Conservation (phyloP, 2,888 invertebrate genomes). For the Scaptomyza parva region DNA sequence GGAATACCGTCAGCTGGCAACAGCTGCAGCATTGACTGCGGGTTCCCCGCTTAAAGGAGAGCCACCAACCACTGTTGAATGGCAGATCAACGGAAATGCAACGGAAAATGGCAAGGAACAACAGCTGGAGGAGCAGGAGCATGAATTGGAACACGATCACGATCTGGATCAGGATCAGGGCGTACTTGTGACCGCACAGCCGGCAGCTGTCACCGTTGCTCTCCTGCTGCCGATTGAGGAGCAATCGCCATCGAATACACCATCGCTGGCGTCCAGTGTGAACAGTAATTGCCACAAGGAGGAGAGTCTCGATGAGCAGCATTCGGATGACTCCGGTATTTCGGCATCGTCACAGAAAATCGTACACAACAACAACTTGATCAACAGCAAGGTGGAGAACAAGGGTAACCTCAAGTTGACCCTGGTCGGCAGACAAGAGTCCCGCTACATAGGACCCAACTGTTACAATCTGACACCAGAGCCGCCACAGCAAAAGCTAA, state of each 20-base stretch:
- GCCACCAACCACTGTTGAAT: slow-evolving; percentile 25
- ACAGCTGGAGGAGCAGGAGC: slow-evolving; percentile 29
- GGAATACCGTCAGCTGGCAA: slow-evolving; percentile 88
- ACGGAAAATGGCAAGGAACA: slow-evolving; percentile 8
- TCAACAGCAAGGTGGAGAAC: slow-evolving; percentile 37
- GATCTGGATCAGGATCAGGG: slow-evolving; percentile 35
- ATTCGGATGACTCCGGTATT: slow-evolving; percentile 84
- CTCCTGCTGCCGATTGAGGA: slow-evolving; percentile 74
- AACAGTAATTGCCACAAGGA: slow-evolving; percentile 79
- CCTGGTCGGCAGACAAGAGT: slow-evolving; percentile 65
- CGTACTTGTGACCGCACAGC: slow-evolving; percentile 63
- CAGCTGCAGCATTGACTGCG: slow-evolving; percentile 57
- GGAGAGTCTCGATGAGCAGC: slow-evolving; percentile 81
- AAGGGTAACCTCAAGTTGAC: slow-evolving; percentile 53
- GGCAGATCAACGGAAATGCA: slow-evolving; percentile 19
- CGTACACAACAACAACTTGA: slow-evolving; percentile 66
- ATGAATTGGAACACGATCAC: background rate
- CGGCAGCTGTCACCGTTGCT: slow-evolving; percentile 51
- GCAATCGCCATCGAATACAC: slow-evolving; percentile 67
- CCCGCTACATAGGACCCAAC: slow-evolving; percentile 83
- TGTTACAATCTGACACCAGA: slow-evolving; percentile 82
- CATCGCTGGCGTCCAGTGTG: slow-evolving; percentile 79
- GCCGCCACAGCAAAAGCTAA: slow-evolving; percentile 84
- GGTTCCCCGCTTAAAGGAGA: slow-evolving; percentile 32
- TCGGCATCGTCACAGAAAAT: slow-evolving; percentile 84